Base-by-base conservation (phyloP, 1,140 invertebrate genomes). In the Panagrolaimus sp. region DNA sequence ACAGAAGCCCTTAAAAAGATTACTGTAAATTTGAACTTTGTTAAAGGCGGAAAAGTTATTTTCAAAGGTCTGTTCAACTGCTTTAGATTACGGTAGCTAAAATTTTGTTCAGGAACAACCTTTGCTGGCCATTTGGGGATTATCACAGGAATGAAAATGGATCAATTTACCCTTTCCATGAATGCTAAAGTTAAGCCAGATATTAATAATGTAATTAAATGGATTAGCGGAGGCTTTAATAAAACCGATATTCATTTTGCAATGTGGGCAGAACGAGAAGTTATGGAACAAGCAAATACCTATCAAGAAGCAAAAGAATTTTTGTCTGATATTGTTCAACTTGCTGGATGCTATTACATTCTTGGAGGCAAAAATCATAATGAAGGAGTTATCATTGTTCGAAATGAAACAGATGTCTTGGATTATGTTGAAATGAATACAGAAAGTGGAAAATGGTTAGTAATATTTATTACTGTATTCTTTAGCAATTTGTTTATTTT, bases 71-170 rank as follows among this genome's bases (percentile, higher is more conserved):
- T n/a, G n/a, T n/a, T n/a, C n/a, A n/a, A n/a, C n/a, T n/a, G n/a
- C n/a, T n/a, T n/a, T n/a, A n/a, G n/a, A n/a, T n/a, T n/a, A n/a
- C n/a, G n/a, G n/a, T n/a, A n/a, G n/a, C n/a, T n/a, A n/a, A n/a
- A n/a, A n/a, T n/a, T n/a, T n/a, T n/a, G n/a, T n/a, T n/a, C n/a
- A n/a, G n/a, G 87, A 28, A 84, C 87, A n/a, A 86, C 85, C 70
- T 88, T 87, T 80, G 87, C 87, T 71, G 88, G 88, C n/a, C 88
- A 87, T 76, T 78, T 88, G 68, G 88, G 88, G 17, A 80, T 87
- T 43, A 77, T 88, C n/a, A 88, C 87, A 17, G 88, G 82, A 84
- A 84, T 68, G 85, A 87, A 78, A 76, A 83, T 80, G 32, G 44
- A 69, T 63, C 70, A 75, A 7, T 88, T 88, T 71, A 84, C 86